phyloP scores from a whole-genome alignment of 2,113 vertebrate genomes.

The Ageneiosus marmoratus region DNA sequence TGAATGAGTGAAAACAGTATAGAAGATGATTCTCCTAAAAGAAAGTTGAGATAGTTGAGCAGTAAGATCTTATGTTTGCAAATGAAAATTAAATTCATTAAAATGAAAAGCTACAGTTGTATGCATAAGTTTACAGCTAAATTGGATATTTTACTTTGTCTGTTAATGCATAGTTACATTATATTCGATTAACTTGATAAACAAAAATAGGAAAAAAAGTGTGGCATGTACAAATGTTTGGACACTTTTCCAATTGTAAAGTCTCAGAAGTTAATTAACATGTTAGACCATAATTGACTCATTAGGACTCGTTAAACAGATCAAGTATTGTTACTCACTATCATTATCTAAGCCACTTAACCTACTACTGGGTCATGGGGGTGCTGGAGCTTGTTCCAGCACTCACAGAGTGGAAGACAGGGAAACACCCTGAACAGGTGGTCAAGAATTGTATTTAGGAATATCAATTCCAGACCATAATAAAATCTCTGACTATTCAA shows the following conservation, averaged over 20 bases:
- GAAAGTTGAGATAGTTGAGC: not conserved
- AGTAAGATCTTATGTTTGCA: not conserved
- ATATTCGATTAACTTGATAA: not conserved
- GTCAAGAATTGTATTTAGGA: not conserved
- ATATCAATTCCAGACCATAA: not conserved
- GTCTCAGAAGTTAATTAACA: not conserved
- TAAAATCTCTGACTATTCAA: not conserved
- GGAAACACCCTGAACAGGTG: too few relatives aligned
- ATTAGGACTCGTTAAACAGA: not conserved
- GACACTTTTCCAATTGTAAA: not conserved
- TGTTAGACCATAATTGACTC: not conserved
- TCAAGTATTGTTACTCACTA: not conserved
- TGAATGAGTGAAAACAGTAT: not conserved
- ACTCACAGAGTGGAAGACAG: too few relatives aligned
- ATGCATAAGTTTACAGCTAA: not conserved
- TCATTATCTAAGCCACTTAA: too few relatives aligned
- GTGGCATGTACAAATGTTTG: not conserved
- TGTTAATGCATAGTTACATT: not conserved
- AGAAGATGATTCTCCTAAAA: not conserved
- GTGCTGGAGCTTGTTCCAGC: too few relatives aligned
- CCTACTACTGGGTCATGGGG: too few relatives aligned
- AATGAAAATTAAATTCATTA: too few relatives aligned
- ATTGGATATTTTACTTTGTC: not conserved
- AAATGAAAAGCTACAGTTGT: not conserved
- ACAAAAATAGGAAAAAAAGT: not conserved